Conservation (phyloP, 2,888 invertebrate genomes). For the Oasisia sp. region DNA sequence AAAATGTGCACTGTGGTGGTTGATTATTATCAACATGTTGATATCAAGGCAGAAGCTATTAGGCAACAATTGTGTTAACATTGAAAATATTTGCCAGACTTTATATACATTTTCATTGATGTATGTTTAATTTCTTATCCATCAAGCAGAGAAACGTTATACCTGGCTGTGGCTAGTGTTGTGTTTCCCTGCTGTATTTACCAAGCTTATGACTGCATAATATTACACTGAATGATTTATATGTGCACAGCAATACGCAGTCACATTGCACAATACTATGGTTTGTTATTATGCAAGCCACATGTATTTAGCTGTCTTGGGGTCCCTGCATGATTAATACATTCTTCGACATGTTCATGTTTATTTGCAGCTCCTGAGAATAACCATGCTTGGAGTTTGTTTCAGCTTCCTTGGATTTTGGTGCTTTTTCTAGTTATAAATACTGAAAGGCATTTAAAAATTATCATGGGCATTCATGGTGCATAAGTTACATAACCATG, state of each 20-base stretch:
- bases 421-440: not conserved
- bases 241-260: not conserved
- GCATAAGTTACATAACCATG: too few relatives aligned
- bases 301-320: not conserved
- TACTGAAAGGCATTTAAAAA: not conserved
- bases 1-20: too few relatives aligned
- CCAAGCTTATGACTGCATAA: not conserved
- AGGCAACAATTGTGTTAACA: too few relatives aligned
- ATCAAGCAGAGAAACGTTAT: not conserved
- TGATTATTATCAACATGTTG: too few relatives aligned
- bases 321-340: not conserved
- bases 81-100: not conserved
- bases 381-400: not conserved
- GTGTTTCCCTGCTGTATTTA: not conserved
- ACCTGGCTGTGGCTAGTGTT: not conserved
- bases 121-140: not conserved
- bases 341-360: not conserved
- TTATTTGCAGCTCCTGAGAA: not conserved
- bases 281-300: not conserved
- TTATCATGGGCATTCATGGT: not conserved
- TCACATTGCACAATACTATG: not conserved
- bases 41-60: too few relatives aligned
- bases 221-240: too few relatives aligned
- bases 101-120: not conserved
- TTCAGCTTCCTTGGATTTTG: not conserved